A percentile compares a stretch with the other conserved stretches of the same genome.
These are phyloP conservation scores for Blera fallax DNA, from an alignment of 2,888 invertebrate genomes.

Conservation along the genomic window DNA sequence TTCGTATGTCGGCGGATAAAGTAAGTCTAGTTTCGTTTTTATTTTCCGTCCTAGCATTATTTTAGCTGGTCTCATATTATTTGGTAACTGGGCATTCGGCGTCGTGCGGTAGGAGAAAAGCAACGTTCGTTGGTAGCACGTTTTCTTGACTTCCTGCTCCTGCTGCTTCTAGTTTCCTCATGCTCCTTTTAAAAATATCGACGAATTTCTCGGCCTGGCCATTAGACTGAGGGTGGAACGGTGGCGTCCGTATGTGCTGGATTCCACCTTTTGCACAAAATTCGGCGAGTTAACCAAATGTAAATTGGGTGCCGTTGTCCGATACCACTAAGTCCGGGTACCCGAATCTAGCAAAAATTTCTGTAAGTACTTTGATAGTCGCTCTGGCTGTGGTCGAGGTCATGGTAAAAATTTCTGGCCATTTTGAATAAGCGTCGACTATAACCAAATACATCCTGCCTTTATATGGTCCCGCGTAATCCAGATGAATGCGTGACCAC, in stretches of 20 bases:
- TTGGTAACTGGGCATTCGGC: too few relatives aligned
- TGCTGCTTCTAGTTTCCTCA: neutral
- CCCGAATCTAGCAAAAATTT: constrained; percentile 38
- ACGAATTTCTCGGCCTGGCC: too few relatives aligned
- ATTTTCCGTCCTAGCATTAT: too few relatives aligned
- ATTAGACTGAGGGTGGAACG: neutral
- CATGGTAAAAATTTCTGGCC: neutral
- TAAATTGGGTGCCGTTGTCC: neutral
- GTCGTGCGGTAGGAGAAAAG: too few relatives aligned
- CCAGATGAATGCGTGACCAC: neutral
- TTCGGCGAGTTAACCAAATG: neutral
- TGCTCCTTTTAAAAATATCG: neutral
- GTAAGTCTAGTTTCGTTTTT: neutral
- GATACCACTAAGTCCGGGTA: constrained; percentile 41
- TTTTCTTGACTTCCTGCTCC: too few relatives aligned
- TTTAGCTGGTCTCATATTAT: too few relatives aligned
- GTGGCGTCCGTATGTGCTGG: constrained; percentile 38
- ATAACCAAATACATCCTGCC: neutral
- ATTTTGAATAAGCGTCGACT: neutral
- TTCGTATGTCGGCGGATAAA: neutral
- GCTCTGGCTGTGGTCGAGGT: neutral
- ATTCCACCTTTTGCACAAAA: constrained; percentile 53
- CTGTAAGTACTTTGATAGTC: neutral
- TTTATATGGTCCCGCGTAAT: neutral
- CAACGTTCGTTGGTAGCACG: too few relatives aligned